Percentiles rank a stretch among this genome's conserved stretches.
Conservation (phyloP, 2,888 invertebrate species). For the Craniophora ligustri region DNA sequence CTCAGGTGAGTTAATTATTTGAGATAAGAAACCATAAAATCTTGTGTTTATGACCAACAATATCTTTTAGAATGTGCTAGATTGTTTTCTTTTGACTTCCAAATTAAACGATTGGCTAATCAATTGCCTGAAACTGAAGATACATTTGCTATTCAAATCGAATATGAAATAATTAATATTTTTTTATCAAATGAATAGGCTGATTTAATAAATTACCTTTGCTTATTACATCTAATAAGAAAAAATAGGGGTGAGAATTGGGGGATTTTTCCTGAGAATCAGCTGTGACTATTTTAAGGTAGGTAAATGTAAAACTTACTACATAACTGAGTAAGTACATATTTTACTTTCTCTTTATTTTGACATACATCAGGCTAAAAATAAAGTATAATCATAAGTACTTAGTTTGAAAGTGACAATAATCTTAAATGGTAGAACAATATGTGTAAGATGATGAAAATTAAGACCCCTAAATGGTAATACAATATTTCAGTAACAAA, state of each 20-base stretch:
- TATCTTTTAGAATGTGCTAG: conserved; percentile 41
- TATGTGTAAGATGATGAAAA: too few species aligned
- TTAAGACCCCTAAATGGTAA: too few species aligned
- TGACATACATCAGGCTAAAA: too few species aligned
- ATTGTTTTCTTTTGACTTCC: conserved; percentile 15
- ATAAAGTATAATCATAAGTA: too few species aligned
- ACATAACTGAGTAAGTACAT: too few species aligned
- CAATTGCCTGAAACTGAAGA: conserved; percentile 9
- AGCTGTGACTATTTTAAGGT: conserved; percentile 16
- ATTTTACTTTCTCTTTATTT: conserved; percentile 35
- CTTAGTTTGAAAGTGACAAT: conserved; percentile 30
- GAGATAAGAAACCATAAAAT: conserved; percentile 23
- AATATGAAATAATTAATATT: neutral
- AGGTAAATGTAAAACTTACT: neutral
- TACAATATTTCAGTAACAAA: too few species aligned
- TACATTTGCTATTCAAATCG: neutral
- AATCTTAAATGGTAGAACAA: neutral
- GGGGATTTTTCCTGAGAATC: neutral
- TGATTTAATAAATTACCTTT: neutral
- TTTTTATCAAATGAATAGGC: neutral
- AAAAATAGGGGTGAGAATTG: neutral
- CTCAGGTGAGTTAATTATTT: conserved; percentile 88
- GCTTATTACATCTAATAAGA: neutral
- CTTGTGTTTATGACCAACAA: conserved; percentile 16
- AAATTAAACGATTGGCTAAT: neutral